Conservation (phyloP, 2,797 vertebrate species). For the Distichodus sexfasciatus region DNA sequence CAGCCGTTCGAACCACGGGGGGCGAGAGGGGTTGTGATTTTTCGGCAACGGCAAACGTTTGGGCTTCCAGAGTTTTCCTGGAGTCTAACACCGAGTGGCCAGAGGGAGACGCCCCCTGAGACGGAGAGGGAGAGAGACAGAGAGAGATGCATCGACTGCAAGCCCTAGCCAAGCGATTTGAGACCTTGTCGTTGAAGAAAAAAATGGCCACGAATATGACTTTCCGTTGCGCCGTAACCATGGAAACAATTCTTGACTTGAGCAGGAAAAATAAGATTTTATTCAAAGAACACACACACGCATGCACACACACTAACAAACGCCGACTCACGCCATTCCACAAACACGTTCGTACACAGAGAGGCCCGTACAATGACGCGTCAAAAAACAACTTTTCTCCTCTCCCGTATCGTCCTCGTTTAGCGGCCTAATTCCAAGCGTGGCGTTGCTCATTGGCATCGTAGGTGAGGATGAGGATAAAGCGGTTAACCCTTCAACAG, state of each 20-base stretch:
- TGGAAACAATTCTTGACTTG: slow-evolving; percentile 54
- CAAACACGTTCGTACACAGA: not conserved
- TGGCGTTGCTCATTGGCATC: not conserved
- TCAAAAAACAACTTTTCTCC: slow-evolving; percentile 35
- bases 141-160: slow-evolving; percentile 33
- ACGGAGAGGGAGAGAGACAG: too few species aligned
- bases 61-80: slow-evolving; percentile 32
- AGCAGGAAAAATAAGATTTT: slow-evolving; percentile 37
- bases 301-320: slow-evolving; percentile 5
- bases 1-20: too few species aligned
- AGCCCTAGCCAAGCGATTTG: slow-evolving; percentile 45
- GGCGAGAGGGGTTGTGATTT: slow-evolving; percentile 6
- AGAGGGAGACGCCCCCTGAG: slow-evolving; percentile 29
- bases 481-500: slow-evolving; percentile 67
- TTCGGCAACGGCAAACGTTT: slow-evolving; percentile 7
- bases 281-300: slow-evolving; percentile 19
- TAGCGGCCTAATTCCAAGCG: slow-evolving; percentile 4
- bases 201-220: slow-evolving; percentile 44
- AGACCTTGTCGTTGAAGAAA: slow-evolving; percentile 50
- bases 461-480: slow-evolving; percentile 22
- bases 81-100: slow-evolving; percentile 31
- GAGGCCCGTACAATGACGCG: slow-evolving; percentile 7
- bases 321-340: too few species aligned
- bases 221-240: slow-evolving; percentile 51
- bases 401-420: slow-evolving; percentile 2